Percentiles rank a stretch among this genome's conserved stretches.
Evolutionary conservation across 2,797 vertebrate species (phyloP).

Genomic region (Harpagifer antarcticus): DNA sequence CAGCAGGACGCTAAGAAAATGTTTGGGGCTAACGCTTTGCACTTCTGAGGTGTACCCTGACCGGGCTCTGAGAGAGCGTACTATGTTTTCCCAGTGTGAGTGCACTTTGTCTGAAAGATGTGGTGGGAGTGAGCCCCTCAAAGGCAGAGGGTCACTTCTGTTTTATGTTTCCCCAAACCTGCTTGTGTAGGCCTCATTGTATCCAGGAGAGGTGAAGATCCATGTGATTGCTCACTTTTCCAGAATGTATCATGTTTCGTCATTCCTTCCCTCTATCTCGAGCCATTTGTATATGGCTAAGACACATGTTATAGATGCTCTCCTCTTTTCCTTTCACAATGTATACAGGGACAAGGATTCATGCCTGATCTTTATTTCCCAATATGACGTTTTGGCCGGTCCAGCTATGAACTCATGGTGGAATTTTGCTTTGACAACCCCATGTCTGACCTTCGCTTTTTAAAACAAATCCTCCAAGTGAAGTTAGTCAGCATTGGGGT

Average conservation of each 20-base stretch:
- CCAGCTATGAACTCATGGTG: conserved; percentile 38
- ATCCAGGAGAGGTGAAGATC: conserved; percentile 51
- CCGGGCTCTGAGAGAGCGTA: conserved; percentile 27
- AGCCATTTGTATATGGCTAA: conserved; percentile 32
- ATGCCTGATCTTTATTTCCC: conserved; percentile 27
- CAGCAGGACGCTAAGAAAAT: conserved; percentile 45
- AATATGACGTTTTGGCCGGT: conserved; percentile 33
- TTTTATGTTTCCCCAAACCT: conserved; percentile 69
- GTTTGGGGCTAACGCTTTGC: conserved; percentile 55
- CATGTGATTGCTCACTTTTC: conserved; percentile 44
- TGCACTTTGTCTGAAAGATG: conserved; percentile 54
- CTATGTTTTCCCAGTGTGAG: conserved; percentile 58
- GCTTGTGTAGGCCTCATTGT: conserved; percentile 52
- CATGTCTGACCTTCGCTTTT: conserved; percentile 65
- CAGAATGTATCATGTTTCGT: conserved; percentile 49
- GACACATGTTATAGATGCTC: conserved; percentile 29
- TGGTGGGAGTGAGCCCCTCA: conserved; percentile 68
- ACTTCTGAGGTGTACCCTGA: conserved; percentile 52
- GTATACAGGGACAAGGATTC: conserved; percentile 25
- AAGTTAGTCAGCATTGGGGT: conserved; percentile 57
- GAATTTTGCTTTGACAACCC: conserved; percentile 60
- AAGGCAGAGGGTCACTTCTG: conserved; percentile 71
- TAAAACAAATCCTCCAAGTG: conserved; percentile 69
- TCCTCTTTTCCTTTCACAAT: conserved; percentile 26
- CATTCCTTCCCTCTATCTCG: conserved; percentile 14